These are phyloP conservation scores for Nymphicus hollandicus DNA, from an alignment of 2,113 vertebrate species.

Conservation along the genomic window DNA sequence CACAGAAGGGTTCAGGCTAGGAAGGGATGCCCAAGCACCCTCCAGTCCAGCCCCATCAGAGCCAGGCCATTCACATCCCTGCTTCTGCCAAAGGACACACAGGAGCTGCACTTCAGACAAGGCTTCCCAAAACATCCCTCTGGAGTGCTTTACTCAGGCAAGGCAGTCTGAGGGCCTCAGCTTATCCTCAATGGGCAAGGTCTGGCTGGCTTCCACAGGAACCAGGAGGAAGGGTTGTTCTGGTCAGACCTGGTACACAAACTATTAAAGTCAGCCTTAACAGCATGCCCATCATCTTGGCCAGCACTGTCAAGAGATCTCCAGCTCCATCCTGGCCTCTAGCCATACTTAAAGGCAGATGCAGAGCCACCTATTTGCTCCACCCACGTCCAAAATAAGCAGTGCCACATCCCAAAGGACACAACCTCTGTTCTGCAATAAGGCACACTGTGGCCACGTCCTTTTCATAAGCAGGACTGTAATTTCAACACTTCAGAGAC, in stretches of 20 bases:
- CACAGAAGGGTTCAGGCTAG: background rate
- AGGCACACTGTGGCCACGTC: accelerated
- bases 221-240: background rate
- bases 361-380: background rate
- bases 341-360: background rate
- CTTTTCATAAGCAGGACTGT: background rate
- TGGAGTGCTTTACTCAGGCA: background rate
- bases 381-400: background rate
- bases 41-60: accelerated
- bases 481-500: too few species aligned
- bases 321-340: background rate
- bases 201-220: background rate
- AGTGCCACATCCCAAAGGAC: background rate
- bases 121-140: background rate
- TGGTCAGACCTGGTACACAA: background rate
- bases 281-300: background rate
- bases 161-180: background rate
- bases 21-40: accelerated
- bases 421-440: background rate
- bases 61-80: accelerated
- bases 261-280: background rate
- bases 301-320: background rate
- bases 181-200: background rate
- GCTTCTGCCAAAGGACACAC: background rate
- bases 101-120: accelerated